These are phyloP conservation scores for Himalopsyche tibetana DNA, from an alignment of 2,888 invertebrate genomes.

Conservation along the genomic window DNA sequence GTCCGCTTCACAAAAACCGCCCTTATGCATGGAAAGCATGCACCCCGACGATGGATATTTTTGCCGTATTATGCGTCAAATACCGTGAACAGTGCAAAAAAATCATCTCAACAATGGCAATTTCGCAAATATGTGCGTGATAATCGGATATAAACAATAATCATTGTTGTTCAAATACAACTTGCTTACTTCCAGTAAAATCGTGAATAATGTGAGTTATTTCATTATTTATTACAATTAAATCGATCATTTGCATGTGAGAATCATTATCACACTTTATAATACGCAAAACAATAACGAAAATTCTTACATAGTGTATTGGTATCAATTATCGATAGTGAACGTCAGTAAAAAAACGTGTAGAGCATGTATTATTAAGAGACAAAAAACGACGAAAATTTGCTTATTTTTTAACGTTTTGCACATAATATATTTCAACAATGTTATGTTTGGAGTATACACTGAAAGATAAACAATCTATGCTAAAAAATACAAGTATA, in stretches of 20 bases:
- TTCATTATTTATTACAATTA: neutral
- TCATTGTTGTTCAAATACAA: neutral
- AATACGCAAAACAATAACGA: too few species aligned
- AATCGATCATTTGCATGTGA: neutral
- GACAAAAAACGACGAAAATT: too few species aligned
- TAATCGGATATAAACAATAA: neutral
- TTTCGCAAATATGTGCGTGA: neutral
- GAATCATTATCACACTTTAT: too few species aligned
- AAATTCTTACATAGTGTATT: too few species aligned
- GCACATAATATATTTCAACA: too few species aligned
- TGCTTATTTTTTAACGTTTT: too few species aligned
- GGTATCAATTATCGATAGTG: too few species aligned
- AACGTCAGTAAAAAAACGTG: too few species aligned
- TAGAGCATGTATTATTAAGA: too few species aligned
- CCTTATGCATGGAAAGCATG: constrained; percentile 58
- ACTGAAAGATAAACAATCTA: neutral
- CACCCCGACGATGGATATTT: constrained; percentile 40
- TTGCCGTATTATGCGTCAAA: constrained; percentile 36
- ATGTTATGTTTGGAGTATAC: neutral
- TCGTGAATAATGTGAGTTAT: neutral
- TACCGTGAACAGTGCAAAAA: neutral
- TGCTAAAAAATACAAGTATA: neutral
- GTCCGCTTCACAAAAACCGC: constrained; percentile 57
- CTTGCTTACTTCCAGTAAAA: neutral
- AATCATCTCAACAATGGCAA: neutral